phyloP scores from a whole-genome alignment of 1,140 invertebrate species.

The Conus ventricosus region DNA sequence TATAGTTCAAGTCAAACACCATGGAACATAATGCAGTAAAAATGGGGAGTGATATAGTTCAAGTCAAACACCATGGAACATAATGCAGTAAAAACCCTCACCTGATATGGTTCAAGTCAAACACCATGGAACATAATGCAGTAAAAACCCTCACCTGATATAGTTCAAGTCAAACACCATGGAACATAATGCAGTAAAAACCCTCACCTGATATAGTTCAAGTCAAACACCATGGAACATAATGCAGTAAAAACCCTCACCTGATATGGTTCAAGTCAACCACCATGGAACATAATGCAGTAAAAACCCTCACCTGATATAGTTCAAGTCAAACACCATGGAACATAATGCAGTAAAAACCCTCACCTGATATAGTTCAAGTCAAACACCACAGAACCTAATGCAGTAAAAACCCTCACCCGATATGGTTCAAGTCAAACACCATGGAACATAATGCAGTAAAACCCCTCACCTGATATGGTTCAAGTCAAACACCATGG shows the following conservation, averaged over 20 bases:
- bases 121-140: background rate
- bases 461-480: too few species aligned
- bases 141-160: too few species aligned
- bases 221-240: background rate
- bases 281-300: background rate
- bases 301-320: conserved; percentile 3
- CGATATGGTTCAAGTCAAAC: background rate
- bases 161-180: too few species aligned
- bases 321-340: background rate
- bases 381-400: background rate
- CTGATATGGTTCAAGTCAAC: too few species aligned
- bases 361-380: too few species aligned
- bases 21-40: too few species aligned
- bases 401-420: conserved; percentile 13
- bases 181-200: background rate
- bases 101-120: background rate
- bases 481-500: too few species aligned
- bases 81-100: conserved; percentile 7
- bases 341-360: too few species aligned
- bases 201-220: background rate
- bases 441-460: background rate
- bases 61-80: background rate
- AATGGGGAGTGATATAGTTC: too few species aligned
- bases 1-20: background rate
- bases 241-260: too few species aligned